Percentiles rank a stretch among this genome's conserved stretches.
Conservation (phyloP, 23 tunicate species). For the Trididemnum miniatum region DNA sequence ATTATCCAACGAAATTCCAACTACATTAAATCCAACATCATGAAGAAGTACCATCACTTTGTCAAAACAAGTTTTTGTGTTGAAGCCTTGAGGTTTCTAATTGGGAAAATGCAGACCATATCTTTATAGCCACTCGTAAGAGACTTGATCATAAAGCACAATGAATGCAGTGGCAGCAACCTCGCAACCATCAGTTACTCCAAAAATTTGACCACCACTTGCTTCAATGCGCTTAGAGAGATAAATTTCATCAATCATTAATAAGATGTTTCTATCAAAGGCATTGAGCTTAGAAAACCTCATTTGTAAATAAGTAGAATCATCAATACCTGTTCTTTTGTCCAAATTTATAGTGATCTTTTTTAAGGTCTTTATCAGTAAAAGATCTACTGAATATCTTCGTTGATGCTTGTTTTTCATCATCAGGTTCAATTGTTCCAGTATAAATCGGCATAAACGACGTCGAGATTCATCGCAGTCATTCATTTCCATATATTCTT, state of each 20-base stretch:
- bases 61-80: slow-evolving; percentile 6
- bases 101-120: neutral
- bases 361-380: neutral
- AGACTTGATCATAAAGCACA: slow-evolving; percentile 18
- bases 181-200: neutral
- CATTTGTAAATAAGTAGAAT: neutral
- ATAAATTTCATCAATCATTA: slow-evolving; percentile 11
- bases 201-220: slow-evolving; percentile 12
- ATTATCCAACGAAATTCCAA: neutral
- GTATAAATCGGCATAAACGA: neutral
- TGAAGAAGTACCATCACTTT: neutral
- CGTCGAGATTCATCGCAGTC: neutral
- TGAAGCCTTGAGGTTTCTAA: neutral
- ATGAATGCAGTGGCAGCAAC: slow-evolving; percentile 12
- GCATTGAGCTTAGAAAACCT: slow-evolving; percentile 17
- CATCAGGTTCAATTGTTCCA: neutral
- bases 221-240: slow-evolving; percentile 9
- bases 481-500: neutral
- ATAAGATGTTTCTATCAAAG: slow-evolving; percentile 20
- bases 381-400: slow-evolving; percentile 6
- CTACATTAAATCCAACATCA: slow-evolving; percentile 12
- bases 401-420: neutral
- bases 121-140: slow-evolving; percentile 12
- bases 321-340: slow-evolving; percentile 9
- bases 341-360: neutral